phyloP scores from a whole-genome alignment of 2,797 vertebrate genomes.

The Rhinogobio ventralis region DNA sequence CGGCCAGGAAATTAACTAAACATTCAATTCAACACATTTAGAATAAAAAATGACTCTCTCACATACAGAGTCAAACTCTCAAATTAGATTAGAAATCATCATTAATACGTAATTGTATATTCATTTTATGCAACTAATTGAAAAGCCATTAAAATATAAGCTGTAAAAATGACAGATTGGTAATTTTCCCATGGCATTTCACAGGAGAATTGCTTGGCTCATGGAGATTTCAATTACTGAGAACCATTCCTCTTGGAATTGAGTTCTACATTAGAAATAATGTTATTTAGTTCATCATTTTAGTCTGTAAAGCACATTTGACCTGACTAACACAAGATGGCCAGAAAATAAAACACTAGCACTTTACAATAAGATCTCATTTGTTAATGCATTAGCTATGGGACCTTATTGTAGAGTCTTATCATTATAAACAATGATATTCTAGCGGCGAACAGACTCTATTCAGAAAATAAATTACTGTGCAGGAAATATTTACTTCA shows the following conservation, averaged over 20 bases:
- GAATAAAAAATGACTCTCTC: background rate
- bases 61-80: background rate
- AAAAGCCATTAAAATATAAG: conserved; percentile 3
- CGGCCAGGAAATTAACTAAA: background rate
- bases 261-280: background rate
- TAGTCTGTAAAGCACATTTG: background rate
- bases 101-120: background rate
- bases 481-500: conserved; percentile 17
- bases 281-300: background rate
- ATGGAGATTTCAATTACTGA: conserved; percentile 1
- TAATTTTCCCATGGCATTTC: background rate
- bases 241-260: background rate
- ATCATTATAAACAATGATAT: background rate
- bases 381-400: background rate
- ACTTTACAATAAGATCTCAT: background rate
- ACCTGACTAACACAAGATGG: background rate
- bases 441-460: background rate
- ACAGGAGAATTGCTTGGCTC: conserved; percentile 18
- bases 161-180: conserved; percentile 13
- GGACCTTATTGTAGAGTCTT: background rate
- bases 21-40: background rate
- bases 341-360: background rate
- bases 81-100: conserved; percentile 25
- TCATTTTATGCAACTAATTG: conserved; percentile 10
- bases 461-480: background rate